Evolutionary conservation across 2,797 vertebrate species (phyloP).

Genomic region (Parotocinclus haroldoi): DNA sequence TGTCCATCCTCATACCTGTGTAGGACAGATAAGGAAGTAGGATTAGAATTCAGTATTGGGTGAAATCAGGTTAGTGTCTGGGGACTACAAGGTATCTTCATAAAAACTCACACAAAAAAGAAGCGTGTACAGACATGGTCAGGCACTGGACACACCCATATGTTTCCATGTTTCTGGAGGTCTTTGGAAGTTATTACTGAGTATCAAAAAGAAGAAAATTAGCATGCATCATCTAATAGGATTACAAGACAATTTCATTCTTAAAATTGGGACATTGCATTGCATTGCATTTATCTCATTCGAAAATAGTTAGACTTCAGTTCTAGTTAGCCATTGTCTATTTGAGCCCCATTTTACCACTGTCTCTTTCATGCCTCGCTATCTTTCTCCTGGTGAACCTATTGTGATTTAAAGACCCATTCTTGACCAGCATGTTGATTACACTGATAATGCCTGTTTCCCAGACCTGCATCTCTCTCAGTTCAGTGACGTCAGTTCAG

Average conservation of each 20-base stretch:
- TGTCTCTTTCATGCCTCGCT: no score
- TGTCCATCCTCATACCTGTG: slow-evolving; percentile 92
- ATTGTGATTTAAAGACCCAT: no score
- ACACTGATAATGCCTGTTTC: no score
- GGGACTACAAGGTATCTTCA: not conserved
- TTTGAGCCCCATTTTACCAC: no score
- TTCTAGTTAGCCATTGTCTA: no score
- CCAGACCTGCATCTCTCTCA: no score
- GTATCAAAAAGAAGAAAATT: not conserved
- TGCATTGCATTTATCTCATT: no score
- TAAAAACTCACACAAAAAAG: slow-evolving; percentile 95
- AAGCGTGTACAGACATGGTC: slow-evolving; percentile 98
- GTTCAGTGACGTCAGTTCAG: no score
- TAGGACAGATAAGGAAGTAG: slow-evolving; percentile 12
- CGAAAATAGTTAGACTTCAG: no score
- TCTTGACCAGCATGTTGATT: no score
- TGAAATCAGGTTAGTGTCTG: not conserved
- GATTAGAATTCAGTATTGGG: not conserved
- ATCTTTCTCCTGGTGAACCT: no score
- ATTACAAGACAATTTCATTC: not conserved
- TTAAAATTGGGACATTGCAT: not conserved
- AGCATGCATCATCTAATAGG: not conserved
- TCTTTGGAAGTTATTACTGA: slow-evolving; percentile 98
- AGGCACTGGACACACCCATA: slow-evolving; percentile 98
- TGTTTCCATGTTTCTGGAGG: slow-evolving; percentile 98